phyloP scores from a whole-genome alignment of 2,888 invertebrate species.

The Linnaemya vulpina region DNA sequence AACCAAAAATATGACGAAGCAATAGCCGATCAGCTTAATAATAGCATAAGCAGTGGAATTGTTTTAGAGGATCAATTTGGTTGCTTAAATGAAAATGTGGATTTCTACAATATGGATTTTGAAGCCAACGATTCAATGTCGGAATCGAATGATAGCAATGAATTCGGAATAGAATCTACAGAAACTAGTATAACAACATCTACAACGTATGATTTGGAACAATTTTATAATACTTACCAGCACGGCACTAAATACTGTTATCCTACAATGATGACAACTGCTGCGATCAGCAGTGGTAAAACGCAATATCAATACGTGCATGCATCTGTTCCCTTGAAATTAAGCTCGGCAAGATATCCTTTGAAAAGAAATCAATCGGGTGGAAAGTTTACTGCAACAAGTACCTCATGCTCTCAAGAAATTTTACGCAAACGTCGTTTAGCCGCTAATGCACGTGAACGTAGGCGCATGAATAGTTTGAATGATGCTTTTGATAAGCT shows the following conservation, averaged over 20 bases:
- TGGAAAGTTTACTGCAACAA: constrained; percentile 59
- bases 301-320: constrained; percentile 66
- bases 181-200: constrained; percentile 25
- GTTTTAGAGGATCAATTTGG: constrained; percentile 5
- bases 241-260: constrained; percentile 51
- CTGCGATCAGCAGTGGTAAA: constrained; percentile 3
- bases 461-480: constrained; percentile 89
- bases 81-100: constrained; percentile 43
- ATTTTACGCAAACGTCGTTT: constrained; percentile 84
- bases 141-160: constrained; percentile 64
- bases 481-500: constrained; percentile 90
- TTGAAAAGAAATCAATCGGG: constrained; percentile 63
- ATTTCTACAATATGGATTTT: constrained; percentile 58
- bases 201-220: constrained; percentile 65
- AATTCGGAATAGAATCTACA: constrained; percentile 52
- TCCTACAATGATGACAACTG: not conserved
- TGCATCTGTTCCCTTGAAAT: constrained; percentile 60
- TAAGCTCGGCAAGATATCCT: constrained; percentile 74
- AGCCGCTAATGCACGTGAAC: constrained; percentile 89
- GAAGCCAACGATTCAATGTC: constrained; percentile 62
- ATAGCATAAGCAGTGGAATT: constrained; percentile 14
- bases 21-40: not conserved
- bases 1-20: constrained; percentile 14
- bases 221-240: constrained; percentile 67
- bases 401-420: constrained; percentile 67